Conservation (phyloP, 2,888 invertebrate genomes). For the Eucriotettix oculatus region DNA sequence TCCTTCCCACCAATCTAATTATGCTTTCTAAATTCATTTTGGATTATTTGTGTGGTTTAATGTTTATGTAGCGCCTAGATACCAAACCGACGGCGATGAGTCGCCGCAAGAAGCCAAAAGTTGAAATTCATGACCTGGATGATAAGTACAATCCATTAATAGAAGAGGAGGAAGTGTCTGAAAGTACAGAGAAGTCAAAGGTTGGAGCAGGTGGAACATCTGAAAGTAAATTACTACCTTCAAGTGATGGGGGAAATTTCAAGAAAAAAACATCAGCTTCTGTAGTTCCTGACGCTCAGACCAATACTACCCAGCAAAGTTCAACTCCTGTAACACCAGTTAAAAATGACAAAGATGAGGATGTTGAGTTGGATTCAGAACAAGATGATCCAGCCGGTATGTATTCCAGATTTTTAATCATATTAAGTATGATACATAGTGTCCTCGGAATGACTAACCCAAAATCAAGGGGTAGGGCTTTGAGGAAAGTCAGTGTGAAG, state of each 20-base stretch:
- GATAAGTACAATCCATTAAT: constrained; percentile 35
- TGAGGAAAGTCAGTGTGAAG: no score
- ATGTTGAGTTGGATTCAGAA: constrained; percentile 30
- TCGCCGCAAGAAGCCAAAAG: constrained; percentile 22
- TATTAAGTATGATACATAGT: no score
- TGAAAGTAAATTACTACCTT: constrained; percentile 35
- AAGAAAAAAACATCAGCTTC: constrained; percentile 24
- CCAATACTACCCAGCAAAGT: neutral
- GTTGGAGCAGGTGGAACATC: constrained; percentile 5
- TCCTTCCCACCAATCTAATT: no score
- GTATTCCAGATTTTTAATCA: no score
- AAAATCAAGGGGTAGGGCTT: no score
- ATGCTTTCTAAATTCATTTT: no score
- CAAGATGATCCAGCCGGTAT: constrained; percentile 35
- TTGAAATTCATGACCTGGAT: constrained; percentile 49
- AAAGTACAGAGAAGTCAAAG: constrained; percentile 31
- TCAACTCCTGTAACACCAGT: neutral
- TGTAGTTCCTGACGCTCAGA: constrained; percentile 21
- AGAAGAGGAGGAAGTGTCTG: constrained; percentile 43
- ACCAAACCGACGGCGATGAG: no score
- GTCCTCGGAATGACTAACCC: no score
- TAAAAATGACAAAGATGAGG: constrained; percentile 21
- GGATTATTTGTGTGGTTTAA: no score
- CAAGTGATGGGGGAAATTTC: no score
- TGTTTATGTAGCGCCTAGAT: no score